Percentiles rank a stretch among this genome's conserved stretches.
Conservation (phyloP, 2,797 vertebrate genomes). For the Amphiprion clarkii region DNA sequence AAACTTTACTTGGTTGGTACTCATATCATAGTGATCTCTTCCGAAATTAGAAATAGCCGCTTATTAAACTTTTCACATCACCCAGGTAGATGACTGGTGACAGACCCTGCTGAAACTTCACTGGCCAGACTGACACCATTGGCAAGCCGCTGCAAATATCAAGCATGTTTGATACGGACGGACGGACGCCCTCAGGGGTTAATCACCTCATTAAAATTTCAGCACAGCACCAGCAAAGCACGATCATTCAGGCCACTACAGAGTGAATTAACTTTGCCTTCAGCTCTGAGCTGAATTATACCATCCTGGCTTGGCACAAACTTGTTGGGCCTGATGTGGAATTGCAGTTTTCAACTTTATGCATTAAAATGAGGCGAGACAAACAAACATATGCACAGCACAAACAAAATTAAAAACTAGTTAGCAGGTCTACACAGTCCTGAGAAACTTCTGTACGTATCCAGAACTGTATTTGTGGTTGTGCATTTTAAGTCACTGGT, state of each 20-base stretch:
- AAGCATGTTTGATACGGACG: constrained; percentile 50
- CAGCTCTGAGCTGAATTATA: constrained; percentile 57
- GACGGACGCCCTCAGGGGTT: constrained; percentile 61
- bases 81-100: constrained; percentile 38
- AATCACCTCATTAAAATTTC: constrained; percentile 77
- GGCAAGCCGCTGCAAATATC: constrained; percentile 59
- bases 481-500: background rate
- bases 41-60: constrained; percentile 38
- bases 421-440: background rate
- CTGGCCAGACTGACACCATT: constrained; percentile 46
- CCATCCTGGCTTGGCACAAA: constrained; percentile 26
- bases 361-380: constrained; percentile 14
- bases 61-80: constrained; percentile 35
- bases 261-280: constrained; percentile 70
- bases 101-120: constrained; percentile 41
- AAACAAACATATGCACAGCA: constrained; percentile 9
- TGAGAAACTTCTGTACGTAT: too few species aligned
- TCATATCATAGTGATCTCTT: constrained; percentile 9
- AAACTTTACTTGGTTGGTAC: constrained; percentile 30
- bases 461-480: background rate
- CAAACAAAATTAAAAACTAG: background rate
- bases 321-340: constrained; percentile 20
- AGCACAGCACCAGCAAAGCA: constrained; percentile 57
- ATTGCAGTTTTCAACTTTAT: constrained; percentile 40
- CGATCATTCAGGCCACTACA: constrained; percentile 49